Evolutionary conservation across 2,797 vertebrate species (phyloP).

Genomic region (Decapterus maruadsi): DNA sequence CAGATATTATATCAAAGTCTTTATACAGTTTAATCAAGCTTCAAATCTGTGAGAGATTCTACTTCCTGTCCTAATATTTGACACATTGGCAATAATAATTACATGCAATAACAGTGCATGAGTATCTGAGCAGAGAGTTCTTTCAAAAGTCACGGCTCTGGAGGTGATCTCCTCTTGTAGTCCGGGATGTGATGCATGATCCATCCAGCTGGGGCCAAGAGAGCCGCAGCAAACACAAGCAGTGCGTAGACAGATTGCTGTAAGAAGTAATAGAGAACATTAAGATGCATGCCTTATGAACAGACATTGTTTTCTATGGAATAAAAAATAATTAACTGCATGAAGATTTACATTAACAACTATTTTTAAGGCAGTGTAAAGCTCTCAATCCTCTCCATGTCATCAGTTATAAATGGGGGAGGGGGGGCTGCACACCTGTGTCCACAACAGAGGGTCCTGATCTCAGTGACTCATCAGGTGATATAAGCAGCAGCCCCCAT

Average conservation of each 20-base stretch:
- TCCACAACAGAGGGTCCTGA: slow-evolving; percentile 34
- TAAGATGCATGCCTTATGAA: neutral
- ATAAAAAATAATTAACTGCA: neutral
- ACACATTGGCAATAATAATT: neutral
- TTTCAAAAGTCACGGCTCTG: slow-evolving; percentile 52
- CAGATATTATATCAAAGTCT: slow-evolving; percentile 15
- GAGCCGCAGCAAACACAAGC: slow-evolving; percentile 79
- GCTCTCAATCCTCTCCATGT: slow-evolving; percentile 1
- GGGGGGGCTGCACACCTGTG: slow-evolving; percentile 28
- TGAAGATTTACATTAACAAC: neutral
- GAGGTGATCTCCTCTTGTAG: slow-evolving; percentile 74
- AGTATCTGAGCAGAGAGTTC: neutral
- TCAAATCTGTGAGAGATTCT: slow-evolving; percentile 15
- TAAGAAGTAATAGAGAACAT: slow-evolving; percentile 50
- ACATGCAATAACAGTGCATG: neutral
- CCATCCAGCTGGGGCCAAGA: slow-evolving; percentile 88
- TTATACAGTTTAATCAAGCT: slow-evolving; percentile 26
- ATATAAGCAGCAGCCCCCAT: slow-evolving; percentile 25
- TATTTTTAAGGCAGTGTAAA: neutral
- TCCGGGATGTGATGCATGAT: slow-evolving; percentile 85
- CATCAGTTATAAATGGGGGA: slow-evolving; percentile 17
- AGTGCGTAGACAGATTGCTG: slow-evolving; percentile 86
- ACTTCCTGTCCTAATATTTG: neutral
- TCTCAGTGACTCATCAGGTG: slow-evolving; percentile 51
- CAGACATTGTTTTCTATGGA: neutral